Conservation (phyloP, 2,113 vertebrate species). For the Desmodus rotundus region DNA sequence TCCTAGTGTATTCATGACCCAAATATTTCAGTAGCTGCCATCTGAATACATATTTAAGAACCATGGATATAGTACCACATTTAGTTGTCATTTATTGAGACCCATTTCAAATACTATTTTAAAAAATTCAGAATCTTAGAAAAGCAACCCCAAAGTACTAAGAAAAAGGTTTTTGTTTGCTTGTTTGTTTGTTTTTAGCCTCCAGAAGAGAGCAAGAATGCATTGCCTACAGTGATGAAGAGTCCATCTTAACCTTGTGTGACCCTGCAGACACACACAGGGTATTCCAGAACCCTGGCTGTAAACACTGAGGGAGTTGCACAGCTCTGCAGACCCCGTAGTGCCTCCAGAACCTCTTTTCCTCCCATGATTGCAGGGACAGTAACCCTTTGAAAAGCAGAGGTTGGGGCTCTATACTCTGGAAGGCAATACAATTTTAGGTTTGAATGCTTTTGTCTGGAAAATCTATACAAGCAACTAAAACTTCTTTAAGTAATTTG, state of each 20-base stretch:
- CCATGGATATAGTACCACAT: not conserved
- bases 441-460: not conserved
- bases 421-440: not conserved
- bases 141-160: not conserved
- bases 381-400: not conserved
- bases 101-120: not conserved
- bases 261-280: not conserved
- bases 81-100: not conserved
- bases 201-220: not conserved
- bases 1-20: not conserved
- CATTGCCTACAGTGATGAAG: not conserved
- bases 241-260: not conserved
- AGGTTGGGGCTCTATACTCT: not conserved
- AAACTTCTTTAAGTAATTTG: not conserved
- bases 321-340: not conserved
- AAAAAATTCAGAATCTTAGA: not conserved
- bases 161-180: not conserved
- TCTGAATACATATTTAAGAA: not conserved
- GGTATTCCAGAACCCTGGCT: not conserved
- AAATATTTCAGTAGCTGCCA: not conserved
- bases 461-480: not conserved
- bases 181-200: not conserved
- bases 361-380: not conserved
- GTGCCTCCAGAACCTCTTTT: not conserved
- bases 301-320: not conserved